Percentiles rank a stretch among this genome's conserved stretches.
These are phyloP conservation scores for Pammene aurita DNA, from an alignment of 2,888 invertebrate species.

Conservation along the genomic window DNA sequence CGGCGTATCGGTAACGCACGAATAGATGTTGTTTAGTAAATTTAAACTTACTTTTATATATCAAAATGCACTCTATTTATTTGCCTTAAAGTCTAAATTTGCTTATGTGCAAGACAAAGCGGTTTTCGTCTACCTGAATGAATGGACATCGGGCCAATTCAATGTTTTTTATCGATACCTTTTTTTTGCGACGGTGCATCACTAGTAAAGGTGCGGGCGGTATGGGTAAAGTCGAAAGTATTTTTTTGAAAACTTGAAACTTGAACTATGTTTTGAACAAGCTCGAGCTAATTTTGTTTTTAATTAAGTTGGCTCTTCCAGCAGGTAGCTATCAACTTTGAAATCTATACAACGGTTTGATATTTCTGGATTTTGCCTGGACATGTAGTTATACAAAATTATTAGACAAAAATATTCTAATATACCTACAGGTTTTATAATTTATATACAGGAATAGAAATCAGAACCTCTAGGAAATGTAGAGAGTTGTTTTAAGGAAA, in stretches of 20 bases:
- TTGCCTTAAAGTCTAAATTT: conserved; percentile 15
- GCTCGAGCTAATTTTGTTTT: conserved; percentile 11
- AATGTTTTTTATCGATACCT: conserved; percentile 39
- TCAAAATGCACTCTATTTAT: conserved; percentile 1
- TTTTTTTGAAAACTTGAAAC: too few species aligned
- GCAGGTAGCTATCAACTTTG: neutral
- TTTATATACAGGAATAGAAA: too few species aligned
- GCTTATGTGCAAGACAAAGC: neutral
- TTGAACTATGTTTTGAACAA: conserved; percentile 1
- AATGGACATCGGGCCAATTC: conserved; percentile 41
- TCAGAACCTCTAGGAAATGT: too few species aligned
- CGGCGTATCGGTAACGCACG: conserved; percentile 45
- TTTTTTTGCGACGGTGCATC: conserved; percentile 38
- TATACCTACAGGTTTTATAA: too few species aligned
- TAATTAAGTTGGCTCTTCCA: neutral
- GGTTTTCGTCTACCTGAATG: conserved; percentile 38
- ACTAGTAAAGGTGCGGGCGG: conserved; percentile 21
- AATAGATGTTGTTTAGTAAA: conserved; percentile 32
- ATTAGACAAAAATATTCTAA: neutral
- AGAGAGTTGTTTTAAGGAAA: too few species aligned
- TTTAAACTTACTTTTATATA: conserved; percentile 7
- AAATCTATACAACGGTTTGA: neutral
- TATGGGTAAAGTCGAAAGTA: conserved; percentile 16
- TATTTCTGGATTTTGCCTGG: neutral
- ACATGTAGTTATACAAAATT: neutral